A percentile compares a stretch with the other conserved stretches of the same genome.
These are phyloP conservation scores for Lasius fuliginosus DNA, from an alignment of 2,888 invertebrate species.

Conservation along the genomic window DNA sequence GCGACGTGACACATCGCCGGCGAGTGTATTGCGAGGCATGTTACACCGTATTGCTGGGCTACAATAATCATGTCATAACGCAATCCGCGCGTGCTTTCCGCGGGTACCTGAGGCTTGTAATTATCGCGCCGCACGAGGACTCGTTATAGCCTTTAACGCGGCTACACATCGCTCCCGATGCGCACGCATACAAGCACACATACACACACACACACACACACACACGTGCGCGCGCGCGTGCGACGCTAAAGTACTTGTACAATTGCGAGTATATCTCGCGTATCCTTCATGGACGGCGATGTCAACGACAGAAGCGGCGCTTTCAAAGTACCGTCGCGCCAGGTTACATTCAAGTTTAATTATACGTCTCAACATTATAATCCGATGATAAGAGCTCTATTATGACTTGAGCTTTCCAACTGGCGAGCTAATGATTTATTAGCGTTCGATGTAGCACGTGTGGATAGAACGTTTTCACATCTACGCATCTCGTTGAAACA, in stretches of 20 bases:
- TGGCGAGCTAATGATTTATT: constrained; percentile 36
- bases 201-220: not conserved
- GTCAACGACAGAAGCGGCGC: constrained; percentile 63
- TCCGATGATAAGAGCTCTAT: constrained; percentile 40
- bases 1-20: constrained; percentile 82
- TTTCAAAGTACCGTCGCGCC: constrained; percentile 53
- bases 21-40: constrained; percentile 81
- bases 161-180: constrained; percentile 72
- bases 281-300: constrained; percentile 62
- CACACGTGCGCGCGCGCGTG: constrained; percentile 15
- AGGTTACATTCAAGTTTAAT: constrained; percentile 52
- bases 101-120: constrained; percentile 71
- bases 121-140: constrained; percentile 73
- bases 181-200: not conserved
- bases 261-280: constrained; percentile 64
- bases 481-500: not conserved
- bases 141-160: constrained; percentile 75
- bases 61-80: constrained; percentile 80
- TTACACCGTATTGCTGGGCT: constrained; percentile 69
- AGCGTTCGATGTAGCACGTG: constrained; percentile 18
- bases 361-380: constrained; percentile 53
- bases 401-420: constrained; percentile 23
- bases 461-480: not conserved
- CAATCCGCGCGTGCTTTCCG: constrained; percentile 78
- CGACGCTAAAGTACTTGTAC: constrained; percentile 62